Evolutionary conservation across 2,797 vertebrate species (phyloP).

Genomic region (Galago senegalensis): DNA sequence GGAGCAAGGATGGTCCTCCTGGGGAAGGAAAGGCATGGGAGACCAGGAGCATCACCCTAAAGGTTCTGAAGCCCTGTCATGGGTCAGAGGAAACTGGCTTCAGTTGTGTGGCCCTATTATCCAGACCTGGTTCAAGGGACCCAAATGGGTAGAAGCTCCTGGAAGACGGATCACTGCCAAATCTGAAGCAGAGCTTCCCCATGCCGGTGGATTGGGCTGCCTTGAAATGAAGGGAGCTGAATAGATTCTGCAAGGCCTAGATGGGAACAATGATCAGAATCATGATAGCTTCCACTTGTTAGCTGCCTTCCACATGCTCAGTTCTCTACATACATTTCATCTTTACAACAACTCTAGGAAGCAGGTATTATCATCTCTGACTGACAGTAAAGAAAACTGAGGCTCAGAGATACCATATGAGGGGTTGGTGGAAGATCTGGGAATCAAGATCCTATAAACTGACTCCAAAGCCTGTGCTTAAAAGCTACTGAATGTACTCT

Average conservation of each 20-base stretch:
- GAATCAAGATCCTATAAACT: neutral
- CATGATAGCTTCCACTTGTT: neutral
- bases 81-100: neutral
- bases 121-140: neutral
- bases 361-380: neutral
- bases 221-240: neutral
- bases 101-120: neutral
- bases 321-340: neutral
- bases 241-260: neutral
- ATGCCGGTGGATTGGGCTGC: neutral
- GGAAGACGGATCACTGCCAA: neutral
- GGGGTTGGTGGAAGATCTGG: neutral
- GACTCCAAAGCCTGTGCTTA: neutral
- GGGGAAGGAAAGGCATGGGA: rapidly evolving
- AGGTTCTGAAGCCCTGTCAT: neutral
- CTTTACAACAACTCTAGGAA: neutral
- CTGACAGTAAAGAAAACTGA: neutral
- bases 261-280: neutral
- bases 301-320: neutral
- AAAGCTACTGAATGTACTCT: neutral
- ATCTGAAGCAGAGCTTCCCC: neutral
- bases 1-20: neutral
- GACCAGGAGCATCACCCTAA: neutral
- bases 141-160: neutral
- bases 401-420: neutral